phyloP scores from a whole-genome alignment of 2,113 vertebrate genomes.

The Stictonetta naevosa region DNA sequence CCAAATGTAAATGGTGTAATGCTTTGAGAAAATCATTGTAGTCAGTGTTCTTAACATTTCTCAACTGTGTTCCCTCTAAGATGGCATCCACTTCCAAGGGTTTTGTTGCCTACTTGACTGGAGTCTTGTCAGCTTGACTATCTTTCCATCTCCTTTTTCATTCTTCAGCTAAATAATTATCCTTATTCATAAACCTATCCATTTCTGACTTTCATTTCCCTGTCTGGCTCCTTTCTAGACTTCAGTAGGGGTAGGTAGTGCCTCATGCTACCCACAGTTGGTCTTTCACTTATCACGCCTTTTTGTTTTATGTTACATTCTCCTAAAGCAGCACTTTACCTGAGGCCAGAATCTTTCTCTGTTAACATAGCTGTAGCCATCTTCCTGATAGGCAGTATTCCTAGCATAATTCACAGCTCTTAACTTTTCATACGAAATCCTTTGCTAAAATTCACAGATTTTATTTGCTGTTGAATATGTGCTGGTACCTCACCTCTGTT shows the following conservation, averaged over 20 bases:
- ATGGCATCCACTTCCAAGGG: background rate
- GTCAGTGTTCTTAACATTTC: background rate
- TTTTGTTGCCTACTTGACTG: background rate
- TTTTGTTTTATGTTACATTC: background rate
- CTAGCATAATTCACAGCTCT: background rate
- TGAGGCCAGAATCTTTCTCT: background rate
- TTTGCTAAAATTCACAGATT: background rate
- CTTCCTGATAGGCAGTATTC: background rate
- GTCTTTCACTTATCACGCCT: background rate
- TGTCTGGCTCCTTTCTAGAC: background rate
- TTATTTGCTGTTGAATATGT: background rate
- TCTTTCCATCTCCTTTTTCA: background rate
- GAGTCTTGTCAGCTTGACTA: background rate
- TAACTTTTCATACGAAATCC: background rate
- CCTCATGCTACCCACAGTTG: fast-evolving
- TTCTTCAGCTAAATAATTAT: background rate
- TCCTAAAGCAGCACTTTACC: background rate
- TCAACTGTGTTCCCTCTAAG: background rate
- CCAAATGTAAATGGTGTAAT: background rate
- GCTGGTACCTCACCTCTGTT: background rate
- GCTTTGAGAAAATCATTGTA: background rate
- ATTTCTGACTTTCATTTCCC: background rate
- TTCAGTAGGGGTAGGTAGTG: background rate
- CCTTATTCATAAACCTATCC: background rate
- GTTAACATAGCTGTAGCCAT: background rate